Conservation (phyloP, 2,797 vertebrate species). For the Balearica regulorum region DNA sequence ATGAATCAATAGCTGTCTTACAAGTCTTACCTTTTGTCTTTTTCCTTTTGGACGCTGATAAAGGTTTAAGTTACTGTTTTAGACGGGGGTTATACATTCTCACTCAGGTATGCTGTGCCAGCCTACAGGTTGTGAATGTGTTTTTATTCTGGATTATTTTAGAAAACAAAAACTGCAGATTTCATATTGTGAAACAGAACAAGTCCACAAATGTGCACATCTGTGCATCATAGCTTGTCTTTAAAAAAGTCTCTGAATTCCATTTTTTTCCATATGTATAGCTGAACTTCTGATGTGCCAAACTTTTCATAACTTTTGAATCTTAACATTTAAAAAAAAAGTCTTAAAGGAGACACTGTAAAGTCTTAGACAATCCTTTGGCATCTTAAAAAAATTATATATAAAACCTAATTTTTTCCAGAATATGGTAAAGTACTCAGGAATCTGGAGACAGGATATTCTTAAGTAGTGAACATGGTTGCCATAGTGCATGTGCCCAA, state of each 20-base stretch:
- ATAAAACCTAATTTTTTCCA: conserved; percentile 78
- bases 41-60: conserved; percentile 87
- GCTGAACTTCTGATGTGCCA: conserved; percentile 89
- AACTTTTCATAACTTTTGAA: conserved; percentile 89
- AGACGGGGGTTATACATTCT: conserved; percentile 94
- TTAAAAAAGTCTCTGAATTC: conserved; percentile 74
- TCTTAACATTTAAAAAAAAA: conserved; percentile 83
- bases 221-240: conserved; percentile 71
- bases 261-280: conserved; percentile 76
- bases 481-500: conserved; percentile 78
- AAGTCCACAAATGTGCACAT: conserved; percentile 77
- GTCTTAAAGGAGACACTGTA: conserved; percentile 89
- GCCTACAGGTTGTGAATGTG: conserved; percentile 99
- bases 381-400: conserved; percentile 80
- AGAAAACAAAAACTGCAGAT: conserved; percentile 81
- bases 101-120: conserved; percentile 99
- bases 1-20: conserved; percentile 88
- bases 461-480: conserved; percentile 77
- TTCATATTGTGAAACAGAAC: conserved; percentile 80
- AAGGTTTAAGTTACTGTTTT: conserved; percentile 94
- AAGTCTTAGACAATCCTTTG: conserved; percentile 97
- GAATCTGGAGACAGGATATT: conserved; percentile 87
- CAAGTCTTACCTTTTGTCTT: conserved; percentile 89
- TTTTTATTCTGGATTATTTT: conserved; percentile 93
- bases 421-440: conserved; percentile 89